Evolutionary conservation across 2,888 invertebrate genomes (phyloP).

Genomic region (Synergus laeviventris): DNA sequence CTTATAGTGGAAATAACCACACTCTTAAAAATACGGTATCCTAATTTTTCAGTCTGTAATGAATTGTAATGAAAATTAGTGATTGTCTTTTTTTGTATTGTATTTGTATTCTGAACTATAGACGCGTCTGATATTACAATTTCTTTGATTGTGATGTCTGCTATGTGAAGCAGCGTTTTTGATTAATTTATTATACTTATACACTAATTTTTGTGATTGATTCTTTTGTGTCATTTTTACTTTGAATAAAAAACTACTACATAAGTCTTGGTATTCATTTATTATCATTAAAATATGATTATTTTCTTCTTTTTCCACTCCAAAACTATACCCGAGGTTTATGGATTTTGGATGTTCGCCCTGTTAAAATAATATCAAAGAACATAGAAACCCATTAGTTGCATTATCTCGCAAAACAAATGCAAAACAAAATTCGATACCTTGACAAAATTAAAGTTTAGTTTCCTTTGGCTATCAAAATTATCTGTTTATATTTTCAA

Average conservation of each 20-base stretch:
- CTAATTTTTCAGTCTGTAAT: not conserved
- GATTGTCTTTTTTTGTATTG: no score
- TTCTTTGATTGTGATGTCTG: not conserved
- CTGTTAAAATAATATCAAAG: no score
- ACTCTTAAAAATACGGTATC: not conserved
- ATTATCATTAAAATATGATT: no score
- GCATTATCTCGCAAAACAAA: not conserved
- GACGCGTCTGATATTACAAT: not conserved
- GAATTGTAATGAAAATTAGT: no score
- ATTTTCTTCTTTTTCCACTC: not conserved
- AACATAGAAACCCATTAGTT: no score
- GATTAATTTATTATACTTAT: not conserved
- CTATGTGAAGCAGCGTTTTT: not conserved
- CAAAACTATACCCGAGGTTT: not conserved
- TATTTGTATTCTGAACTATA: not conserved
- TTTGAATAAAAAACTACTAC: not conserved
- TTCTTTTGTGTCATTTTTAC: not conserved
- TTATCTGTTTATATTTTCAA: not conserved
- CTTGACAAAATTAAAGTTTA: not conserved
- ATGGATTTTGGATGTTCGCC: not conserved
- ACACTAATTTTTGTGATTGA: not conserved
- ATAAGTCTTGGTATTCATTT: no score
- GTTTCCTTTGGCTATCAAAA: not conserved
- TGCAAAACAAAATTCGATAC: not conserved
- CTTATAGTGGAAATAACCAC: not conserved